Evolutionary conservation across 2,797 vertebrate genomes (phyloP).

Genomic region (Mormyrops attenuatus): DNA sequence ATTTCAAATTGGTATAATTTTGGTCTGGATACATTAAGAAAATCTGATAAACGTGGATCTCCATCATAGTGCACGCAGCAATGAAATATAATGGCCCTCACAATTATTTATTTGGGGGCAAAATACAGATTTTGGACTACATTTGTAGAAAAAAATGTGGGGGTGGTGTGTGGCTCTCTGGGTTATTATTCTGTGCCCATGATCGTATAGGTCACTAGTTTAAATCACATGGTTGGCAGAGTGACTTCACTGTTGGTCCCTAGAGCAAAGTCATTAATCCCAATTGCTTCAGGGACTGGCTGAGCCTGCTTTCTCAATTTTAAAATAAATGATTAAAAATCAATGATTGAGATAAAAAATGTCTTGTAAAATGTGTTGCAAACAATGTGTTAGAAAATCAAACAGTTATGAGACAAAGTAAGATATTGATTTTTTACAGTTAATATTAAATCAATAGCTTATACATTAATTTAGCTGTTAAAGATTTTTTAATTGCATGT

Average conservation of each 20-base stretch:
- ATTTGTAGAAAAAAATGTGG: not conserved
- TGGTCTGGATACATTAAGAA: not conserved
- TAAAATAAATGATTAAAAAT: not conserved
- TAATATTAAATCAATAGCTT: not conserved
- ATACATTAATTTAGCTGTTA: not conserved
- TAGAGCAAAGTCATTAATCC: not conserved
- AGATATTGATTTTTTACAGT: not conserved
- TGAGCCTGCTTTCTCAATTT: not conserved
- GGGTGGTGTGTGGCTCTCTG: not conserved
- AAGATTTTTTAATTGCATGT: not conserved
- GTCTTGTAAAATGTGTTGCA: not conserved
- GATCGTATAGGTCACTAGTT: not conserved
- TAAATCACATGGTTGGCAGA: not conserved
- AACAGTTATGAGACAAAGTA: not conserved
- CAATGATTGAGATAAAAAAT: not conserved
- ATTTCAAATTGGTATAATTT: not conserved
- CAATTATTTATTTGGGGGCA: not conserved
- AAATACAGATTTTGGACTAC: not conserved
- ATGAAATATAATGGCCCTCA: not conserved
- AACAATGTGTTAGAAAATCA: not conserved
- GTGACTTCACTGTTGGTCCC: not conserved
- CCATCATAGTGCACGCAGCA: not conserved
- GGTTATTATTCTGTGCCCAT: not conserved
- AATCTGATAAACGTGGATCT: not conserved
- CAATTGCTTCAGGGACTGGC: not conserved